A percentile compares a stretch with the other conserved stretches of the same genome.
Evolutionary conservation across 2,113 vertebrate genomes (phyloP).

Genomic region (Cygnus buccinator): DNA sequence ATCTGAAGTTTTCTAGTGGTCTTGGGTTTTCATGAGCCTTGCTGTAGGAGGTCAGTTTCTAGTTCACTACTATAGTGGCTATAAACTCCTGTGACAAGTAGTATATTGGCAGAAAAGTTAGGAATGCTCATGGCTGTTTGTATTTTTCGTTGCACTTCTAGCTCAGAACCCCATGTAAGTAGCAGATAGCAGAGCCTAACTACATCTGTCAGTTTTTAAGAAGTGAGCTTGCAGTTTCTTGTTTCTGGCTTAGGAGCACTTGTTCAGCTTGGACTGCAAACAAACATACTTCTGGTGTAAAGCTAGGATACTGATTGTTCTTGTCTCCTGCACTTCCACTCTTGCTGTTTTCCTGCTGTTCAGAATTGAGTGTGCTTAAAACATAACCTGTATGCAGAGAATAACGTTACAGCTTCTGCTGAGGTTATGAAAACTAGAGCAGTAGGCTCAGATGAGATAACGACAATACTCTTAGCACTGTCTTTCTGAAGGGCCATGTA

Average conservation of each 20-base stretch:
- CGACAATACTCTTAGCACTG: neutral
- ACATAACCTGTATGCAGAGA: neutral
- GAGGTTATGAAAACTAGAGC: neutral
- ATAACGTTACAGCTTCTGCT: neutral
- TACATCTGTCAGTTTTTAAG: neutral
- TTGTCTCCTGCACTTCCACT: neutral
- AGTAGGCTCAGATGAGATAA: neutral
- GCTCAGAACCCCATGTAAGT: neutral
- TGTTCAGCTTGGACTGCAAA: neutral
- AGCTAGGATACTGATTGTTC: neutral
- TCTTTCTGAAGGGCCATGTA: neutral
- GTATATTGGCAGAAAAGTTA: neutral
- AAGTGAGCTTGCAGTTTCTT: neutral
- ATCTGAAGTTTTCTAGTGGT: neutral
- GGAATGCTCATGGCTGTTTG: rapidly evolving
- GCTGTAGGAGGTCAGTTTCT: neutral
- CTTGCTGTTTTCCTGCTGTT: neutral
- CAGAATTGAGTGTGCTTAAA: neutral
- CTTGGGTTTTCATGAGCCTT: neutral
- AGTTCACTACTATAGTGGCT: neutral
- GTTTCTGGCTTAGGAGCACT: neutral
- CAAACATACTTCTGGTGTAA: neutral
- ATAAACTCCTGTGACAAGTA: neutral
- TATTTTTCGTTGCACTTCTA: neutral
- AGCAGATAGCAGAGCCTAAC: neutral